Conservation (phyloP, 1,140 invertebrate genomes). For the Drosophila oshimai region DNA sequence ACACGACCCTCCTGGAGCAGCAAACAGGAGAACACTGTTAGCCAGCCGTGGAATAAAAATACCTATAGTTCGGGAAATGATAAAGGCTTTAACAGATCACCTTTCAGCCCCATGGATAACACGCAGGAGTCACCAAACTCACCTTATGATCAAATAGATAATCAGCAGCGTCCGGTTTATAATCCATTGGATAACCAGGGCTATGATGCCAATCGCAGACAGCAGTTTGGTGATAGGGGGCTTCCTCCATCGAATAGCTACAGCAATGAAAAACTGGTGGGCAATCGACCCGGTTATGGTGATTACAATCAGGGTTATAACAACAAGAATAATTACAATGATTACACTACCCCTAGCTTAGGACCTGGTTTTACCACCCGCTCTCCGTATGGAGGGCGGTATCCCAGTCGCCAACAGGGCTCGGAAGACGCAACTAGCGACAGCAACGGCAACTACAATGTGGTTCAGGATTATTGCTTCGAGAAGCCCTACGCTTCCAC, state of each 20-base stretch:
- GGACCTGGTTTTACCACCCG: conserved; percentile 26
- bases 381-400: conserved; percentile 11
- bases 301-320: conserved; percentile 20
- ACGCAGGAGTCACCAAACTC: background rate
- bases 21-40: conserved; percentile 1
- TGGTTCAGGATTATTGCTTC: conserved; percentile 68
- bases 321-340: background rate
- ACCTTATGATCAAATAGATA: background rate
- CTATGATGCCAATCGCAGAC: conserved; percentile 14
- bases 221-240: background rate
- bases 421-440: background rate
- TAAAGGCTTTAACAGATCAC: conserved; percentile 1
- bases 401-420: conserved; percentile 7
- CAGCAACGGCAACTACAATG: conserved; percentile 36
- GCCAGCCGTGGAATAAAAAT: conserved; percentile 37
- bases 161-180: background rate
- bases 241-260: conserved; percentile 22
- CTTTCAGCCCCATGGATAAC: background rate
- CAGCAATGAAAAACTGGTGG: conserved; percentile 32
- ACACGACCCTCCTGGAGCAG: background rate
- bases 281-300: conserved; percentile 13
- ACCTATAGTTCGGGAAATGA: background rate
- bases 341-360: background rate
- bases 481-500: conserved; percentile 57
- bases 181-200: background rate